Conservation (phyloP, 2,888 invertebrate genomes). For the Arge pagana region DNA sequence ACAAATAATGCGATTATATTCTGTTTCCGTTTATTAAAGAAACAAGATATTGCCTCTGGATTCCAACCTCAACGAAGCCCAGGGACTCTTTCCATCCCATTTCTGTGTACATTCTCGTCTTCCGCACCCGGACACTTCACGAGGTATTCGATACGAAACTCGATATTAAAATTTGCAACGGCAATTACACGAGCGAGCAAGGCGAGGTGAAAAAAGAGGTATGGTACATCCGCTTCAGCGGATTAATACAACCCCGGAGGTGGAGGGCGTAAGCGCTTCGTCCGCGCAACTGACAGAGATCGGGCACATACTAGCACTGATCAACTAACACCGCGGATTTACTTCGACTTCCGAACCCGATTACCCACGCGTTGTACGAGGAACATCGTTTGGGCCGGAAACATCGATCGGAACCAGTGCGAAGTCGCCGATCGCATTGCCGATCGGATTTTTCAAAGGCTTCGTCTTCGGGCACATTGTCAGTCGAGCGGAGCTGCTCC, state of each 20-base stretch:
- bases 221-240: neutral
- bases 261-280: constrained; percentile 12
- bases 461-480: too few species aligned
- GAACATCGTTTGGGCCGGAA: too few species aligned
- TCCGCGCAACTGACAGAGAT: constrained; percentile 18
- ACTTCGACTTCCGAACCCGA: too few species aligned
- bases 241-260: neutral
- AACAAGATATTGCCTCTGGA: constrained; percentile 51
- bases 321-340: too few species aligned
- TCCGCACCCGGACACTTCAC: constrained; percentile 35
- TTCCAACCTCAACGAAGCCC: constrained; percentile 28
- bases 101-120: constrained; percentile 26
- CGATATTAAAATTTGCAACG: constrained; percentile 53
- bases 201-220: neutral
- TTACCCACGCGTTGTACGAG: too few species aligned
- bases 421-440: too few species aligned
- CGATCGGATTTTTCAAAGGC: too few species aligned
- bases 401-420: too few species aligned
- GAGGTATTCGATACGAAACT: constrained; percentile 55
- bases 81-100: constrained; percentile 10
- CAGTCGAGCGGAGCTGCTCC: too few species aligned
- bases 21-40: constrained; percentile 59
- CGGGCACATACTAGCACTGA: too few species aligned
- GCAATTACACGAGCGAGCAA: constrained; percentile 43
- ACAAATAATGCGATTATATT: constrained; percentile 59